Conservation (phyloP, 1,140 invertebrate species). For the Diachasma alloeum region DNA sequence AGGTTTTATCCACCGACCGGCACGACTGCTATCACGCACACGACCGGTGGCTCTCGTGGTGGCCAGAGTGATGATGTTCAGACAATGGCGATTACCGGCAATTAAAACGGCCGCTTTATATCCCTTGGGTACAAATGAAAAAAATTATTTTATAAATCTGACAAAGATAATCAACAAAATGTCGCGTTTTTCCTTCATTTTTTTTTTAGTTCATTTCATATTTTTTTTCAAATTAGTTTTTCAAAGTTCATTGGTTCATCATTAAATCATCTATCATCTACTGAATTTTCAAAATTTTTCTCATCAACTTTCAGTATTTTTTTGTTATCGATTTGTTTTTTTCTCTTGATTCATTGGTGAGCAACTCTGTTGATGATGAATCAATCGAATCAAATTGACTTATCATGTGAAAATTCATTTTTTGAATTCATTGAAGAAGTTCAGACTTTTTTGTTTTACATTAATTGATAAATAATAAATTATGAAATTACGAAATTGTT, state of each 20-base stretch:
- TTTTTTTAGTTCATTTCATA: background rate
- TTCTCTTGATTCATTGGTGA: background rate
- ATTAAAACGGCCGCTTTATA: constrained; percentile 1
- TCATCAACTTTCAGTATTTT: background rate
- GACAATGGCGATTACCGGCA: background rate
- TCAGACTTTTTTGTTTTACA: background rate
- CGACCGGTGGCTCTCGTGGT: constrained; percentile 15
- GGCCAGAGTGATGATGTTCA: background rate
- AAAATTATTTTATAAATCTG: constrained; percentile 8
- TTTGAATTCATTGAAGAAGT: background rate
- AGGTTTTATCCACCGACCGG: constrained; percentile 19
- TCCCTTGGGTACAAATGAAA: background rate
- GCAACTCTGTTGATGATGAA: background rate
- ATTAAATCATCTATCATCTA: background rate
- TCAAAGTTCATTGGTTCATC: background rate
- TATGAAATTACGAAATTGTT: background rate
- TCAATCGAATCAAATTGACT: background rate
- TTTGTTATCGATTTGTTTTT: background rate
- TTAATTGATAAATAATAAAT: background rate
- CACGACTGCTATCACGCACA: constrained; percentile 12
- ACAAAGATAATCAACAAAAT: constrained; percentile 8
- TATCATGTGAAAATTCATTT: background rate
- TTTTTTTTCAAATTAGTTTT: background rate
- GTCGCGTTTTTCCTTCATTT: background rate
- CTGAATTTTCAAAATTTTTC: background rate